Evolutionary conservation across 2,797 vertebrate genomes (phyloP).

Genomic region (Cyprinella venusta): DNA sequence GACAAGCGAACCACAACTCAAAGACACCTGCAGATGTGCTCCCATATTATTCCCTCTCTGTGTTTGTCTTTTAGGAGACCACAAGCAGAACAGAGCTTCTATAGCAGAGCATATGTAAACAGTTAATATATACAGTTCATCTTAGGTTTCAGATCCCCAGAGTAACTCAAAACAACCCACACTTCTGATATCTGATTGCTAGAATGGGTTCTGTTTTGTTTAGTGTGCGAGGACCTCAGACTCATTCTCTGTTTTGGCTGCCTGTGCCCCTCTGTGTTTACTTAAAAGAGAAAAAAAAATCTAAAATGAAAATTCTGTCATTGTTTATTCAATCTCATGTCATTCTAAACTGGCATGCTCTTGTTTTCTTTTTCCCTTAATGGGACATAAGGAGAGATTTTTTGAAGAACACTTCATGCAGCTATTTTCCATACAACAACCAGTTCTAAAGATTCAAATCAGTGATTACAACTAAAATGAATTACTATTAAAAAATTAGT

Average conservation of each 20-base stretch:
- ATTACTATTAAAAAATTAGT: too few species aligned
- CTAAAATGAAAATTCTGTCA: not conserved
- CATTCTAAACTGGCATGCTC: not conserved
- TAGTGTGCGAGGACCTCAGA: not conserved
- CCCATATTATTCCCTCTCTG: slow-evolving; percentile 55
- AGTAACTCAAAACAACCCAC: slow-evolving; percentile 4
- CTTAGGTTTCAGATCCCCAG: slow-evolving; percentile 33
- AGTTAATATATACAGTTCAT: slow-evolving; percentile 34
- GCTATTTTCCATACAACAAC: not conserved
- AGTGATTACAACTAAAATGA: not conserved
- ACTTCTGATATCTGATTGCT: slow-evolving; percentile 28
- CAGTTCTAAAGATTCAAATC: not conserved
- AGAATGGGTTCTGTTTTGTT: slow-evolving; percentile 20
- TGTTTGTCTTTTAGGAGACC: slow-evolving; percentile 24
- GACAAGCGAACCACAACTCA: slow-evolving; percentile 60
- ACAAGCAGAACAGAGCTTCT: slow-evolving; percentile 46
- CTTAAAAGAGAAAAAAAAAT: not conserved
- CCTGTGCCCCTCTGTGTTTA: slow-evolving; percentile 15
- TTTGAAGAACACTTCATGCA: not conserved
- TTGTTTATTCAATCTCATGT: slow-evolving; percentile 8
- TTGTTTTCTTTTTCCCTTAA: not conserved
- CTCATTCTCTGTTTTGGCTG: slow-evolving; percentile 3
- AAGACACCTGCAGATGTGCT: slow-evolving; percentile 55
- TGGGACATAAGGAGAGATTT: not conserved
- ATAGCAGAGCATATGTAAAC: slow-evolving; percentile 15